Conservation (phyloP, 1,140 invertebrate genomes). For the Ptiloglossa arizonensis region DNA sequence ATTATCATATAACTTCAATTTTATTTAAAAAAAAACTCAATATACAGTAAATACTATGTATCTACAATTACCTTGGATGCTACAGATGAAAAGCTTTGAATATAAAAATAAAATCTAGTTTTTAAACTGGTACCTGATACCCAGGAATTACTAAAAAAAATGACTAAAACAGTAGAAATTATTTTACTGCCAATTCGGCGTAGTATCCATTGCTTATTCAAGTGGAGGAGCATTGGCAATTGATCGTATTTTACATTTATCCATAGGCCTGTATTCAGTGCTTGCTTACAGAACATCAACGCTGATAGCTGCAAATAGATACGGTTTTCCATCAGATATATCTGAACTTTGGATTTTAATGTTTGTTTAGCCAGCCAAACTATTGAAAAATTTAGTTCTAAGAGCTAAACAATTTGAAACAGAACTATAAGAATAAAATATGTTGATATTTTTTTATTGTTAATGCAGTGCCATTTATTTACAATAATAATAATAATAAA, state of each 20-base stretch:
- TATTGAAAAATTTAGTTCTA: conserved; percentile 18
- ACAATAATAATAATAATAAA: conserved; percentile 3
- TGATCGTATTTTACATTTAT: conserved; percentile 50
- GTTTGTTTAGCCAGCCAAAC: conserved; percentile 35
- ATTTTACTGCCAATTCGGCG: conserved; percentile 36
- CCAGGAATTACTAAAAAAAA: conserved; percentile 44
- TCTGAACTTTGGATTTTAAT: background rate
- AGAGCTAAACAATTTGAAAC: conserved; percentile 1
- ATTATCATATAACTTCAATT: no score
- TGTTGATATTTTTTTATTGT: background rate
- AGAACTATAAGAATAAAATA: conserved; percentile 14
- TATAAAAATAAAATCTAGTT: conserved; percentile 36
- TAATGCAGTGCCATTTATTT: background rate
- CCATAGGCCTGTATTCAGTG: conserved; percentile 53
- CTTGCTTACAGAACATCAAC: conserved; percentile 54
- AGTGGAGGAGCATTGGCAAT: conserved; percentile 41
- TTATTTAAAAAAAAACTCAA: no score
- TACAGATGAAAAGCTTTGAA: conserved; percentile 2
- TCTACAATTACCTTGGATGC: conserved; percentile 28
- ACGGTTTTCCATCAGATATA: conserved; percentile 32
- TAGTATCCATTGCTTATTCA: conserved; percentile 43
- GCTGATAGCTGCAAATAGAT: conserved; percentile 50
- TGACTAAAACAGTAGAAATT: conserved; percentile 36
- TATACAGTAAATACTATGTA: no score
- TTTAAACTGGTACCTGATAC: conserved; percentile 38